Conservation (phyloP, 2,113 vertebrate species). For the Amblyornis subalaris region DNA sequence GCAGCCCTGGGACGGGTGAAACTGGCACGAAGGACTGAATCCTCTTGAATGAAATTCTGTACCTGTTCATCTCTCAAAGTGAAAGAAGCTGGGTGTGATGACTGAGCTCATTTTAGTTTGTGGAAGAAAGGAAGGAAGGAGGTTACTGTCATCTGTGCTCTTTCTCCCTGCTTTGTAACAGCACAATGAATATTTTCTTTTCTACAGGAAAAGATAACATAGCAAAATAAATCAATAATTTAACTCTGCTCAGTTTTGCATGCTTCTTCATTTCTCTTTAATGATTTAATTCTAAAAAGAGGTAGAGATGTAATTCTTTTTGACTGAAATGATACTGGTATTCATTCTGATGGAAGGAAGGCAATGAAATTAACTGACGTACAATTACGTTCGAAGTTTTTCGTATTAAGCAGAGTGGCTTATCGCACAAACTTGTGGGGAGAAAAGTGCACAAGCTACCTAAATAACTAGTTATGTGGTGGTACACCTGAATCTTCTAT, state of each 20-base stretch:
- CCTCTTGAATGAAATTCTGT: not conserved
- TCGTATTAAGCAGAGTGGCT: not conserved
- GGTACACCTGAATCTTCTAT: not conserved
- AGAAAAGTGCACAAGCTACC: not conserved
- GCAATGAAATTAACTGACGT: not conserved
- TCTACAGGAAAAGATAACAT: not conserved
- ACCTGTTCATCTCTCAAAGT: not conserved
- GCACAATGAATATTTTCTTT: not conserved
- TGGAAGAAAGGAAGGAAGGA: not conserved
- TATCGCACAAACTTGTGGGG: not conserved
- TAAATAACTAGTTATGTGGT: not conserved
- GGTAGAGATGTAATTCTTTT: not conserved
- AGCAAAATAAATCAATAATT: not conserved
- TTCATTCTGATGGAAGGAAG: not conserved
- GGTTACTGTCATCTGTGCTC: not conserved
- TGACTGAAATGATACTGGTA: not conserved
- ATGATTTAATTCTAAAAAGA: not conserved
- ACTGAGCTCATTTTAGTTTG: not conserved
- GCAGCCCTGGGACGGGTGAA: not conserved
- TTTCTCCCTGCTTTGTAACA: not conserved
- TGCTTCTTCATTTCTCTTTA: not conserved
- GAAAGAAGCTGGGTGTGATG: not conserved
- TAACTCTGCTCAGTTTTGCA: not conserved
- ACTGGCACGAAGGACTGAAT: rapidly evolving
- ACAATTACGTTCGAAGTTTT: not conserved